Evolutionary conservation across 2,113 vertebrate species (phyloP).

Genomic region (Dipodomys merriami): DNA sequence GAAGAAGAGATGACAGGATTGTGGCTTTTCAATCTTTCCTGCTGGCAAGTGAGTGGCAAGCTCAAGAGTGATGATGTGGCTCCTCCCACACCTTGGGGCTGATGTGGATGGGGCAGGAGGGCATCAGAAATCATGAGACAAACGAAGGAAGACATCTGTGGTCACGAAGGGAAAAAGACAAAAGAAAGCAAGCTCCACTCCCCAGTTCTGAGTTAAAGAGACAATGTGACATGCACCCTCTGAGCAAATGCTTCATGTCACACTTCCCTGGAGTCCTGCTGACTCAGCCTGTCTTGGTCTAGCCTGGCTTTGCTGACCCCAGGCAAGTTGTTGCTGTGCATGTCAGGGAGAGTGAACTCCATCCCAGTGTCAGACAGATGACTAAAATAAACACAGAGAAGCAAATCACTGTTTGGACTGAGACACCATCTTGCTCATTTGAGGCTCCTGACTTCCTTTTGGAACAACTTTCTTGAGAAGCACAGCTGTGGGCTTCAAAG

Average conservation of each 20-base stretch:
- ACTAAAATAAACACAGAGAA: constrained; percentile 36
- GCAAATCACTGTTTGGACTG: constrained; percentile 4
- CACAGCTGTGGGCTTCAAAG: constrained; percentile 57
- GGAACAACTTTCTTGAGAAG: constrained; percentile 36
- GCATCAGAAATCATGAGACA: neutral
- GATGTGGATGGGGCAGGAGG: too few relatives aligned
- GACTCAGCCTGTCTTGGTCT: constrained; percentile 29
- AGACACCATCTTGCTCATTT: constrained; percentile 36
- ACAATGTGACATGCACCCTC: neutral
- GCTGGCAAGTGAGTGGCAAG: neutral
- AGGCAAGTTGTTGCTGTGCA: neutral
- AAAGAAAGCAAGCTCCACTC: neutral
- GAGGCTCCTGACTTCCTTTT: constrained; percentile 51
- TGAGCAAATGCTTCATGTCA: neutral
- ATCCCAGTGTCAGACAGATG: neutral
- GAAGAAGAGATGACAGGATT: constrained; percentile 44
- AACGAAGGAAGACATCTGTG: constrained; percentile 17
- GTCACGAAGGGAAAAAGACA: neutral
- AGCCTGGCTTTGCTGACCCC: neutral
- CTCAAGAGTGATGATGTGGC: neutral
- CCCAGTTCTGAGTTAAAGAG: neutral
- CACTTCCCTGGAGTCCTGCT: neutral
- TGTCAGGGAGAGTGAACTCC: neutral
- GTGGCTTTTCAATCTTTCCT: constrained; percentile 22
- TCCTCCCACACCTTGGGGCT: too few relatives aligned